Base-by-base conservation (phyloP, 2,797 vertebrate genomes). In the Fistularia commersonii region DNA sequence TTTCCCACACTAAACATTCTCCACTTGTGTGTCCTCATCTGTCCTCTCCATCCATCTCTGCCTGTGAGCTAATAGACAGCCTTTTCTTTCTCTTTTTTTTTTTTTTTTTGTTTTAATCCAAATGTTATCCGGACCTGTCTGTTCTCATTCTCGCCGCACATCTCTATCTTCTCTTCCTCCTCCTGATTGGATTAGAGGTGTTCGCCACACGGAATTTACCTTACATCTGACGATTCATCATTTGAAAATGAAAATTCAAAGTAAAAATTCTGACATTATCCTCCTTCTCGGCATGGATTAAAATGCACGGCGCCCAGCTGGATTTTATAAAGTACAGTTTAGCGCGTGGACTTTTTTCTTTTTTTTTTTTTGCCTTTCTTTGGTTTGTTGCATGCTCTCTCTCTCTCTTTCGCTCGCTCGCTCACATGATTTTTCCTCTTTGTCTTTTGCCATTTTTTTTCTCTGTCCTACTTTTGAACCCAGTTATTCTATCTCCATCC, bases 401-500 rank as follows among this genome's bases (percentile, higher is more conserved):
- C 50, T 36, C 35, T 36, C 48, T 42, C 36, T 35, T 32, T 41
- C 9, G 11, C 45, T 36, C 23, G 39, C 40, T 61, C 63, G 40
- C 48, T 34, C 34, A 7, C 33, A 44, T 23, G 23, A 23, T 23
- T 23, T 23, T 23, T 54, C 64, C 51, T 44, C 59, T 79, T 73
- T 76, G 64, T 76, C 58, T 76, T 48, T 48, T n/a, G 52, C 64
- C 49, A 64, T 23, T 67, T 55, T 74, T 74, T 75, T 57, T 55
- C 74, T 60, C 55, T 83, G 83, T 80, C 82, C 85, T 85, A 87
- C 80, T 87, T 87, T 32, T 79, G 75, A 85, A 85, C 80, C 79
- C 69, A 73, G 47, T 83, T 83, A 70, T 82, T 82, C 69, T 64
- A 57, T 77, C 74, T 63, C 65, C 8, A 44, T 77, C 76, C 72